A percentile compares a stretch with the other conserved stretches of the same genome.
Evolutionary conservation across 2,113 vertebrate genomes (phyloP).

Genomic region (Tursiops truncatus): DNA sequence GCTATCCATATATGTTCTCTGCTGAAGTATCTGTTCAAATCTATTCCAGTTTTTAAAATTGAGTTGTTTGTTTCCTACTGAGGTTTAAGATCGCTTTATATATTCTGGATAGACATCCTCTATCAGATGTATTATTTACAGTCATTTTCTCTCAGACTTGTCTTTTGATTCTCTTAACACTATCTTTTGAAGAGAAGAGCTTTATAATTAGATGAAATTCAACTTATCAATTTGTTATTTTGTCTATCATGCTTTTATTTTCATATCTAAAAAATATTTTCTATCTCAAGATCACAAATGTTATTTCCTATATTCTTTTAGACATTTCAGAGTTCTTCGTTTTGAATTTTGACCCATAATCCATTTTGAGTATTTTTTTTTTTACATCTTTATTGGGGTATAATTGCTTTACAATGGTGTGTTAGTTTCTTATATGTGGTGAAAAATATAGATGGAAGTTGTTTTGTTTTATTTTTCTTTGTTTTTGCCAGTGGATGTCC

Average conservation of each 20-base stretch:
- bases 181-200: neutral
- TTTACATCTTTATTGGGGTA: too few relatives aligned
- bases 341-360: neutral
- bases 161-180: neutral
- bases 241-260: neutral
- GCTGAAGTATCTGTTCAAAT: neutral
- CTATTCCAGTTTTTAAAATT: neutral
- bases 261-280: neutral
- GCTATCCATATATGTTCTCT: neutral
- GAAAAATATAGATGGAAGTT: neutral
- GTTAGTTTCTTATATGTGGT: neutral
- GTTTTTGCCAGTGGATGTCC: neutral
- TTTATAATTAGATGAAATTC: neutral
- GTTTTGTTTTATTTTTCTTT: neutral
- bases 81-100: neutral
- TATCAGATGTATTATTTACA: neutral
- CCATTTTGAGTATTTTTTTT: neutral
- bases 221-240: neutral
- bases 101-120: too few relatives aligned
- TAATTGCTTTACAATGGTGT: too few relatives aligned
- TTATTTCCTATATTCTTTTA: neutral
- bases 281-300: neutral
- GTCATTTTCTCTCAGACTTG: neutral
- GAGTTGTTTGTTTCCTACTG: neutral
- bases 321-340: neutral